Evolutionary conservation across 1,140 invertebrate genomes (phyloP).

Genomic region (Conus ventricosus): DNA sequence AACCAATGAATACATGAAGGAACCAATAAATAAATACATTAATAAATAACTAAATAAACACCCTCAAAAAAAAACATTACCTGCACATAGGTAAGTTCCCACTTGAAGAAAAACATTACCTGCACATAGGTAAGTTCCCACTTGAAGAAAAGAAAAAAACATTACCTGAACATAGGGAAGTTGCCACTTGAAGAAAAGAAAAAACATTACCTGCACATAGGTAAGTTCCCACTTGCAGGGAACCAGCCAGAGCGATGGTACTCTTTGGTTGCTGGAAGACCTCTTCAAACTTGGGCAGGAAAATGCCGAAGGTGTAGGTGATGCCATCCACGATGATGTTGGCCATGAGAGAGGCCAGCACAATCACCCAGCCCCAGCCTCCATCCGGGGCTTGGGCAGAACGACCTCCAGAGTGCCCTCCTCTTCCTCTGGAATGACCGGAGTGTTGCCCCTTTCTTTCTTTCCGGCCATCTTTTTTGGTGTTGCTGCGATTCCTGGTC

Average conservation of each 20-base stretch:
- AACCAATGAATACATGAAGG: too few species aligned
- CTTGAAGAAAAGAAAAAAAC: conserved; percentile 59
- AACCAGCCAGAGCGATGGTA: conserved; percentile 92
- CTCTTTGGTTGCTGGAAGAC: conserved; percentile 88
- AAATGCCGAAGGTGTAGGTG: conserved; percentile 93
- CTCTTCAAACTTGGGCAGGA: conserved; percentile 89
- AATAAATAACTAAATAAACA: too few species aligned
- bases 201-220: conserved; percentile 64
- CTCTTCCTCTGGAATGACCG: background rate
- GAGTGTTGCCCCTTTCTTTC: conserved; percentile 5
- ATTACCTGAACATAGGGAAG: conserved; percentile 70
- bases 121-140: conserved; percentile 69
- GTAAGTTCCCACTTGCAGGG: conserved; percentile 70
- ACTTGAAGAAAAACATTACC: conserved; percentile 77
- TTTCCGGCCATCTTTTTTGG: background rate
- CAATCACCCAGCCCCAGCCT: conserved; percentile 86
- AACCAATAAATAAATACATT: too few species aligned
- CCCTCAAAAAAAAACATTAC: conserved; percentile 44
- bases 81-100: conserved; percentile 70
- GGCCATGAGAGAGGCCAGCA: conserved; percentile 89
- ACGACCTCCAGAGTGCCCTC: conserved; percentile 45
- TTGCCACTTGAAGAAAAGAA: conserved; percentile 55
- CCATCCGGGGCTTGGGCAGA: conserved; percentile 83
- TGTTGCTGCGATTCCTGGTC: background rate
- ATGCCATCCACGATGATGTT: conserved; percentile 97